Evolutionary conservation across 2,113 vertebrate genomes (phyloP).

Genomic region (Gobius niger): DNA sequence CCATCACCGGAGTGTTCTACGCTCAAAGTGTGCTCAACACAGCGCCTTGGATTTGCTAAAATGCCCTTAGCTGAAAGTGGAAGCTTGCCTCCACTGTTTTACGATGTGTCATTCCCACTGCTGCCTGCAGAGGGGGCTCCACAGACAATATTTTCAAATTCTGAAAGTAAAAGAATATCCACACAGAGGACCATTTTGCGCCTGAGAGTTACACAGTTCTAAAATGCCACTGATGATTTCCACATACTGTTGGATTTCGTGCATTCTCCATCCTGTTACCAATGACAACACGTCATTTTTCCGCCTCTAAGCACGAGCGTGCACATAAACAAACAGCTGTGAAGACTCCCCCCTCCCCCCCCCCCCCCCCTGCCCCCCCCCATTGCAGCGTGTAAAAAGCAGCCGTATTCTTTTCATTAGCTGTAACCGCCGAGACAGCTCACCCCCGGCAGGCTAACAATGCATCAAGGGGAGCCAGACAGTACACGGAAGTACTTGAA

Average conservation of each 20-base stretch:
- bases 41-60: no score
- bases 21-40: no score
- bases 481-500: conserved; percentile 37
- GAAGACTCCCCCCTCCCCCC: conserved; percentile 51
- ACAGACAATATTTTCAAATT: no score
- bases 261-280: conserved; percentile 50
- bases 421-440: conserved; percentile 31
- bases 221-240: neutral
- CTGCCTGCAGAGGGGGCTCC: no score
- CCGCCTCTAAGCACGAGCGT: conserved; percentile 1
- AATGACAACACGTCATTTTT: conserved; percentile 3
- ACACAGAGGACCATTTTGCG: no score
- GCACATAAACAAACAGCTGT: conserved; percentile 39
- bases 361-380: conserved; percentile 53
- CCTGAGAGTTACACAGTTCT: no score
- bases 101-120: no score
- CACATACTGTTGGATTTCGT: neutral
- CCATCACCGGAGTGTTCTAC: no score
- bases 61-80: no score
- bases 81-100: no score
- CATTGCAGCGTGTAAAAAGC: conserved; percentile 50
- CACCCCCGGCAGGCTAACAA: conserved; percentile 51
- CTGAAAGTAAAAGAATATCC: no score
- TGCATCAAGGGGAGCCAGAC: conserved; percentile 41
- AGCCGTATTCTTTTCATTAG: conserved; percentile 64